Conservation (phyloP, 1,140 invertebrate genomes). For the Patella vulgata region DNA sequence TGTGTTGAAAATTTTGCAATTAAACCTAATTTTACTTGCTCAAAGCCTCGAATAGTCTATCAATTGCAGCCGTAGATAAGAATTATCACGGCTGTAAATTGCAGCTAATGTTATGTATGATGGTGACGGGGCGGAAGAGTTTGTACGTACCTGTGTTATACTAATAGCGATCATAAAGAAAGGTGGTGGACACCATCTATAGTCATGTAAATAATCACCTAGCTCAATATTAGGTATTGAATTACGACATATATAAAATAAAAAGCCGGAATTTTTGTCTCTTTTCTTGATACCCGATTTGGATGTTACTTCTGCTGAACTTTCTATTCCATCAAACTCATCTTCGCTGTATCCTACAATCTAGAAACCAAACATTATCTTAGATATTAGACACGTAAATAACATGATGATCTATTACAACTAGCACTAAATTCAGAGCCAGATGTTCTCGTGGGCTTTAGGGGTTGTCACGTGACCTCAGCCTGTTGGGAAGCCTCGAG, state of each 20-base stretch:
- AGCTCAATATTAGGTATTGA: slow-evolving; percentile 16
- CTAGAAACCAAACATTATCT: not conserved
- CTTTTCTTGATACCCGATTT: not conserved
- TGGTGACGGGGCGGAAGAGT: no score
- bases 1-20: no score
- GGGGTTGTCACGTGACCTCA: no score
- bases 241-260: slow-evolving; percentile 21
- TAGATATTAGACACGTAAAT: not conserved
- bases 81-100: no score
- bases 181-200: slow-evolving; percentile 25
- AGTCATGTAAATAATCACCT: slow-evolving; percentile 17
- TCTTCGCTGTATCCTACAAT: not conserved
- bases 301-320: not conserved
- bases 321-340: slow-evolving; percentile 7
- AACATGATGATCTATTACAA: slow-evolving; percentile 54
- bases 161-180: slow-evolving; percentile 30
- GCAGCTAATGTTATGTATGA: no score
- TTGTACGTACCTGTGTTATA: slow-evolving; percentile 25
- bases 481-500: no score
- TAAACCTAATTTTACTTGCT: no score
- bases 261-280: slow-evolving; percentile 2
- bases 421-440: no score
- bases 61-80: no score
- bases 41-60: no score
- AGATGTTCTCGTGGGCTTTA: no score